These are phyloP conservation scores for Meandrusa payeni DNA, from an alignment of 2,888 invertebrate genomes.

Conservation along the genomic window DNA sequence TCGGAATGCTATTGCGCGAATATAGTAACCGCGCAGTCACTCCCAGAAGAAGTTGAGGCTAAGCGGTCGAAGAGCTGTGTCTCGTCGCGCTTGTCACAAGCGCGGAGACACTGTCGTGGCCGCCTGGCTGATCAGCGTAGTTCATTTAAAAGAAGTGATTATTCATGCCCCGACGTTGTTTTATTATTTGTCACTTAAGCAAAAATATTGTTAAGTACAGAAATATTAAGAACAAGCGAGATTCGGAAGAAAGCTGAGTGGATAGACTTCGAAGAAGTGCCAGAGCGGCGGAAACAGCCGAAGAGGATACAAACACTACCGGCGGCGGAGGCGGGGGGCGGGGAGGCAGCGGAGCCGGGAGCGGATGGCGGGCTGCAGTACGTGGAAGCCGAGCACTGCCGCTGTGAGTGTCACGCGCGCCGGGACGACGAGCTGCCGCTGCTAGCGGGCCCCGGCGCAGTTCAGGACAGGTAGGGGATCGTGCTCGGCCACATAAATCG, in stretches of 20 bases:
- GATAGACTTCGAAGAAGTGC: slow-evolving; percentile 94
- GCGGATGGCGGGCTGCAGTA: slow-evolving; percentile 83
- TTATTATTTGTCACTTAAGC: no score
- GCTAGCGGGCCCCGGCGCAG: slow-evolving; percentile 38
- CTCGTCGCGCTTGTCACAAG: no score
- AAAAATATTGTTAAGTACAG: slow-evolving; percentile 1
- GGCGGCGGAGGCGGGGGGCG: slow-evolving; percentile 61
- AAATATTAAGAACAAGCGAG: slow-evolving; percentile 38
- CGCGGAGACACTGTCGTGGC: no score
- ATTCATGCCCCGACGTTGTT: no score
- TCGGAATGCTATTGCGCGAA: no score
- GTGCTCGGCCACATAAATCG: no score
- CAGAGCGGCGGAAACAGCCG: slow-evolving; percentile 89
- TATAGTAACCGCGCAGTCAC: no score
- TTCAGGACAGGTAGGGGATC: slow-evolving; percentile 13
- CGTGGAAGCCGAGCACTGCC: slow-evolving; percentile 93
- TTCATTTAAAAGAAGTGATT: no score
- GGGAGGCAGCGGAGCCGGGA: slow-evolving; percentile 62
- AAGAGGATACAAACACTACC: slow-evolving; percentile 92
- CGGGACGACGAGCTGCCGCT: slow-evolving; percentile 51
- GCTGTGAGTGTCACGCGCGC: slow-evolving; percentile 91
- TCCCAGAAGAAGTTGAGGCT: no score
- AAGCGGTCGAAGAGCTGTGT: no score
- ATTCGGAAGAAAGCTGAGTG: slow-evolving; percentile 78
- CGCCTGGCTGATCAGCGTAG: no score